These are phyloP conservation scores for Salvator merianae DNA, from an alignment of 2,113 vertebrate genomes.

Conservation along the genomic window DNA sequence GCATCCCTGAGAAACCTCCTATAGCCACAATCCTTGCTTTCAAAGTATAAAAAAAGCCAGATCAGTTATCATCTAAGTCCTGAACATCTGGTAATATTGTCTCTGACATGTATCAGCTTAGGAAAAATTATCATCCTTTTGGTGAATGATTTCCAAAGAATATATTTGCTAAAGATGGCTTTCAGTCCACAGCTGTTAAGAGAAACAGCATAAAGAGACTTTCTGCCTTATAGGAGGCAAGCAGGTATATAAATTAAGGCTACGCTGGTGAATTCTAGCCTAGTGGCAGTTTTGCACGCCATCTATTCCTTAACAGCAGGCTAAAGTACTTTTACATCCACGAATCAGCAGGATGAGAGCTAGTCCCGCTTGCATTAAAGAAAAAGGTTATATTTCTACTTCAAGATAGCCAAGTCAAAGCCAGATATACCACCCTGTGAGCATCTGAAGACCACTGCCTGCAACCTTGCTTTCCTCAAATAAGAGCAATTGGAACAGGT, in stretches of 20 bases:
- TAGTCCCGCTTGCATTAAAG: conserved; percentile 17
- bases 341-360: conserved; percentile 11
- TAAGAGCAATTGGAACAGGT: conserved; percentile 16
- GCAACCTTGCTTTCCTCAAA: conserved; percentile 21
- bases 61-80: conserved; percentile 24
- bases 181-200: conserved; percentile 16
- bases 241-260: conserved; percentile 26
- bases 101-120: conserved; percentile 3
- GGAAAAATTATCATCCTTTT: conserved; percentile 6
- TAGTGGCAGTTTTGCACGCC: background rate
- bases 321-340: conserved; percentile 28
- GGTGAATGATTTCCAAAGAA: background rate
- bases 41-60: background rate
- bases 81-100: conserved; percentile 6
- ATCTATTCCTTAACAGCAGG: conserved; percentile 34
- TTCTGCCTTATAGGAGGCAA: conserved; percentile 9
- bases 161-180: conserved; percentile 7
- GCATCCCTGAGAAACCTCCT: conserved; percentile 30
- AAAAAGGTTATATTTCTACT: conserved; percentile 15
- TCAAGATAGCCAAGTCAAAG: conserved; percentile 21
- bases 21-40: conserved; percentile 3
- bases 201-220: background rate
- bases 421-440: background rate
- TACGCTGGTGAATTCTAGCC: background rate
- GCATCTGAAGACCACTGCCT: conserved; percentile 19